A percentile compares a stretch with the other conserved stretches of the same genome.
These are phyloP conservation scores for Echeneis naucrates DNA, from an alignment of 2,797 vertebrate species.

Conservation along the genomic window DNA sequence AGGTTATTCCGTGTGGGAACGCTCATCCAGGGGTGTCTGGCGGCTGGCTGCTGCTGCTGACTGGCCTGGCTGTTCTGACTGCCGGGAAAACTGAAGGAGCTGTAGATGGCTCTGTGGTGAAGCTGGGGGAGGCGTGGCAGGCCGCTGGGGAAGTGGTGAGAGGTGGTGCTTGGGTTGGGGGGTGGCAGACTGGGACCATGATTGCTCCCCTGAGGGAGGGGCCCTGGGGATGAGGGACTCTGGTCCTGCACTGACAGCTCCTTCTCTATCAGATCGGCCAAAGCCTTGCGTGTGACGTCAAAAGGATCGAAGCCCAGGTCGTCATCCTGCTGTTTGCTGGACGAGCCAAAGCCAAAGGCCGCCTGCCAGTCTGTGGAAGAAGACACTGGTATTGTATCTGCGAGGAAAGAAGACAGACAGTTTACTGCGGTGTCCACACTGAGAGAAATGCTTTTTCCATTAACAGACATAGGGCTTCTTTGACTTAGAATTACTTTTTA, in stretches of 20 bases:
- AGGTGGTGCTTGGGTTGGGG: slow-evolving; percentile 72
- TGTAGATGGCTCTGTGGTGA: slow-evolving; percentile 97
- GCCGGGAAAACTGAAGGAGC: slow-evolving; percentile 96
- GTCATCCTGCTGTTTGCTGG: slow-evolving; percentile 95
- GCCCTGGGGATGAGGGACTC: slow-evolving; percentile 88
- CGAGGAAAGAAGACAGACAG: slow-evolving; percentile 3
- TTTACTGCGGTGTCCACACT: slow-evolving; percentile 1
- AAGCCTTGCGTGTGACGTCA: slow-evolving; percentile 97
- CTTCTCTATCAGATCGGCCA: slow-evolving; percentile 99
- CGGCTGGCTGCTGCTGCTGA: slow-evolving; percentile 80
- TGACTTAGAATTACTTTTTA: not conserved
- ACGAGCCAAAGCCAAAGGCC: slow-evolving; percentile 98
- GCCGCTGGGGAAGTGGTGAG: slow-evolving; percentile 88
- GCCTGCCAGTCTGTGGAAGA: slow-evolving; percentile 99
- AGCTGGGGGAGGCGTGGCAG: slow-evolving; percentile 93
- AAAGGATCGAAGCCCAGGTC: slow-evolving; percentile 99
- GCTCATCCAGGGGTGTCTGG: slow-evolving; percentile 98
- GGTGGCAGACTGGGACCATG: slow-evolving; percentile 81
- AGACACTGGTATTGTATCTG: slow-evolving; percentile 98
- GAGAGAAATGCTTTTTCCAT: not conserved
- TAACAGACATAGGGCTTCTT: not conserved
- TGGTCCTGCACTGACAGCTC: slow-evolving; percentile 97
- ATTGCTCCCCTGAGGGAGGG: slow-evolving; percentile 74
- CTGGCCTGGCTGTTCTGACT: slow-evolving; percentile 78
- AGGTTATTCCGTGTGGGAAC: slow-evolving; percentile 94